These are phyloP conservation scores for Eulithis testata DNA, from an alignment of 2,888 invertebrate genomes.

Conservation along the genomic window DNA sequence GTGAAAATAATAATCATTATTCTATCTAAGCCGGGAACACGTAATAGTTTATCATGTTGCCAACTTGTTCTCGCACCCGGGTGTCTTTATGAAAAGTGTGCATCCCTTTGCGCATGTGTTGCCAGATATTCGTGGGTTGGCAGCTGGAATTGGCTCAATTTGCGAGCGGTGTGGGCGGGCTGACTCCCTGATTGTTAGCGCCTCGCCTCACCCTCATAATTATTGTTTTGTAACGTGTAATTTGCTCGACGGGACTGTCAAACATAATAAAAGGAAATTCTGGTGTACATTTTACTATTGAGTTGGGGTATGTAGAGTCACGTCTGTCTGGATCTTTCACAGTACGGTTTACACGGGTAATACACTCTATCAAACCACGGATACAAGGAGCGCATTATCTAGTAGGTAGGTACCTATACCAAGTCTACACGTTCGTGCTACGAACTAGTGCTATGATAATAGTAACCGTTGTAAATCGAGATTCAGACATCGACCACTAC, in stretches of 20 bases:
- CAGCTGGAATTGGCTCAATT: slow-evolving; percentile 68
- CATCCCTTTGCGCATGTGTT: slow-evolving; percentile 46
- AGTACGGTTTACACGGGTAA: neutral
- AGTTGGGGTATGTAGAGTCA: slow-evolving; percentile 28
- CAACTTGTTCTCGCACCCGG: neutral
- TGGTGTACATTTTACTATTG: slow-evolving; percentile 33
- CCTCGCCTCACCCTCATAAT: slow-evolving; percentile 47
- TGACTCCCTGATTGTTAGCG: slow-evolving; percentile 51
- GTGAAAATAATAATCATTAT: neutral
- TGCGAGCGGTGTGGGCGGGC: slow-evolving; percentile 49
- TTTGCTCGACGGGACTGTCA: slow-evolving; percentile 42
- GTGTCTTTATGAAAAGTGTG: slow-evolving; percentile 4
- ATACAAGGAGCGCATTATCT: too few relatives aligned
- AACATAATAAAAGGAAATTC: slow-evolving; percentile 40
- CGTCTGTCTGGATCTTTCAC: slow-evolving; percentile 7
- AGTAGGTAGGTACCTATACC: too few relatives aligned
- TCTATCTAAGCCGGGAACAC: neutral
- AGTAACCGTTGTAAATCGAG: too few relatives aligned
- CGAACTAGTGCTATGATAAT: too few relatives aligned
- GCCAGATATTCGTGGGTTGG: slow-evolving; percentile 46
- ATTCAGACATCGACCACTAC: too few relatives aligned
- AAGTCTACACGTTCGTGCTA: too few relatives aligned
- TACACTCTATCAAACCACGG: neutral
- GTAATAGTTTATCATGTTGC: neutral
- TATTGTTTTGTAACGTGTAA: slow-evolving; percentile 49